These are phyloP conservation scores for Teleopsis dalmanni DNA, from an alignment of 1,140 invertebrate genomes.

Conservation along the genomic window DNA sequence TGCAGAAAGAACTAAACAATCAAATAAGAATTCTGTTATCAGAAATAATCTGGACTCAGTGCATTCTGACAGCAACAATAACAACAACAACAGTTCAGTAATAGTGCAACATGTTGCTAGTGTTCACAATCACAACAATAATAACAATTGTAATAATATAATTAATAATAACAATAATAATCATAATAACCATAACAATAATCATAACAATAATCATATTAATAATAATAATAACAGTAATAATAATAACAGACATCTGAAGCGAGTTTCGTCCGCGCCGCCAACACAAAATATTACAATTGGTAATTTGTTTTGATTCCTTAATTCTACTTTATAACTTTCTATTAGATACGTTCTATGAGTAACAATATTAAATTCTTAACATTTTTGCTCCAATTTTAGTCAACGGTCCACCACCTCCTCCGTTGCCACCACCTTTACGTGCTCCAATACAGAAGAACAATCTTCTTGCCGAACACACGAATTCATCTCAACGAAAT, in stretches of 20 bases:
- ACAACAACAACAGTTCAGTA: too few species aligned
- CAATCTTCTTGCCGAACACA: conserved; percentile 6
- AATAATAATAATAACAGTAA: conserved; percentile 17
- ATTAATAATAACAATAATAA: conserved; percentile 10
- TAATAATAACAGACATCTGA: conserved; percentile 33
- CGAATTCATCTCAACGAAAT: conserved; percentile 5
- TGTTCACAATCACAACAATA: conserved; percentile 7
- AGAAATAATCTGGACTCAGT: conserved; percentile 36
- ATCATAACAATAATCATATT: conserved; percentile 11
- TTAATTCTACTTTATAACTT: not conserved
- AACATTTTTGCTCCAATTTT: not conserved
- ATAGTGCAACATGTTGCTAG: conserved; percentile 8
- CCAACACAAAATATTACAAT: conserved; percentile 36
- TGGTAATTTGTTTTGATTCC: conserved; percentile 17
- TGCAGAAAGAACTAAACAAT: conserved; percentile 36
- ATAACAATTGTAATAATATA: conserved; percentile 2
- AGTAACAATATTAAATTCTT: not conserved
- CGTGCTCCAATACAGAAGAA: conserved; percentile 37
- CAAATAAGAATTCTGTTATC: conserved; percentile 40
- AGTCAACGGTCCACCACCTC: conserved; percentile 50
- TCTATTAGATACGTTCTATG: not conserved
- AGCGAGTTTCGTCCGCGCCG: conserved; percentile 49
- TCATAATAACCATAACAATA: conserved; percentile 11
- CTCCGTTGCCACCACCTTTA: conserved; percentile 54
- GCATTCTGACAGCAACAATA: conserved; percentile 7